These are phyloP conservation scores for Sylvilagus bachmani DNA, from an alignment of 2,113 vertebrate genomes.

Conservation along the genomic window DNA sequence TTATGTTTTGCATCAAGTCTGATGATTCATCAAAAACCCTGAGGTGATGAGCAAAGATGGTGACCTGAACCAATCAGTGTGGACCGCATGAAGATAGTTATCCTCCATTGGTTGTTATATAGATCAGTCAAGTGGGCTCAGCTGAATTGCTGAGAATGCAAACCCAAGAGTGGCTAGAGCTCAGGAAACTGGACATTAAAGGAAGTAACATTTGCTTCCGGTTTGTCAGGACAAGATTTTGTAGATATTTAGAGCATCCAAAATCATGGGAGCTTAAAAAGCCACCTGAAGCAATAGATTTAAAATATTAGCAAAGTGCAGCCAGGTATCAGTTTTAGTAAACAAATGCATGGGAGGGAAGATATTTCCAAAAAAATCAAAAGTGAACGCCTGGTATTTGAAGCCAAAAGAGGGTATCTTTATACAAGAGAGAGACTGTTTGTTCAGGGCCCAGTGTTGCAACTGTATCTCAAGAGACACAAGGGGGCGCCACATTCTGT, in stretches of 20 bases:
- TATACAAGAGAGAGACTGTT: neutral
- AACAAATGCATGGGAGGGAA: neutral
- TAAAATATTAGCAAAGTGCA: neutral
- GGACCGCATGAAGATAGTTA: rapidly evolving
- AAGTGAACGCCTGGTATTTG: neutral
- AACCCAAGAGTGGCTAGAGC: neutral
- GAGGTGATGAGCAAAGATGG: neutral
- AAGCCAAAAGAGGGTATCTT: neutral
- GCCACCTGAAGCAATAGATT: neutral
- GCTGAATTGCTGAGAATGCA: neutral
- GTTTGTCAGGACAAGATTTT: neutral
- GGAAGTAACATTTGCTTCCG: neutral
- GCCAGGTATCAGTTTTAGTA: neutral
- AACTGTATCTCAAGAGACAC: neutral
- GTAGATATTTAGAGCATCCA: neutral
- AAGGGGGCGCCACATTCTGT: too few species aligned
- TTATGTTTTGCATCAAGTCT: neutral
- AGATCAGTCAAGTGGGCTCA: neutral
- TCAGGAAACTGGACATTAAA: neutral
- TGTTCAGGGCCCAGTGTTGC: neutral
- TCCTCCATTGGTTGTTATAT: neutral
- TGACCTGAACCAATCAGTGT: neutral
- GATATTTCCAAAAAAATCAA: neutral
- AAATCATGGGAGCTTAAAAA: neutral
- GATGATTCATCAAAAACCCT: neutral